A percentile compares a stretch with the other conserved stretches of the same genome.
phyloP scores from a whole-genome alignment of 2,113 vertebrate species.

The Lepidiolamprologus cunningtoni region DNA sequence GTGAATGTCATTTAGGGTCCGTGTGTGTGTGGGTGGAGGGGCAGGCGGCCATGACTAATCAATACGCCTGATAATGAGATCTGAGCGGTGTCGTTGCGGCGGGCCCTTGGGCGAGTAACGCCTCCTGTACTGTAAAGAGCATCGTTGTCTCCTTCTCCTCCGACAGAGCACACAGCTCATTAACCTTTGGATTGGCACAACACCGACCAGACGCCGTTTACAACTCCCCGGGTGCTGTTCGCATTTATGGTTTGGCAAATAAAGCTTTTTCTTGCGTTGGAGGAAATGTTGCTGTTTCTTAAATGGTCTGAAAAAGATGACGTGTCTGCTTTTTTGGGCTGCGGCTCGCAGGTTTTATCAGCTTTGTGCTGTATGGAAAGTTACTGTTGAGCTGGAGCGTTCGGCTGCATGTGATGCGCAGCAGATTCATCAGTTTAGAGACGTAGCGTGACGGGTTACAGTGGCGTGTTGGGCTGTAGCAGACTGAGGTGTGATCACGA shows the following conservation, averaged over 20 bases:
- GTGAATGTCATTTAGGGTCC: neutral
- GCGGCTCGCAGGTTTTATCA: neutral
- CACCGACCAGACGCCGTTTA: neutral
- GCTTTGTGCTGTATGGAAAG: neutral
- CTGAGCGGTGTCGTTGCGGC: constrained; percentile 56
- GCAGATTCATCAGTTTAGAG: neutral
- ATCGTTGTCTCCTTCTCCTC: constrained; percentile 31
- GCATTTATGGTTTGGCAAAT: neutral
- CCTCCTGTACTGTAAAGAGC: constrained; percentile 60
- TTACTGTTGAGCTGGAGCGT: neutral
- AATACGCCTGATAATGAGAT: constrained; percentile 76
- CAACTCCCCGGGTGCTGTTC: neutral
- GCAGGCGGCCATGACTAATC: constrained; percentile 65
- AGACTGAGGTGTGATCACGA: neutral
- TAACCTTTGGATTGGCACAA: constrained; percentile 61
- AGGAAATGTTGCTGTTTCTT: neutral
- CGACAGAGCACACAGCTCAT: constrained; percentile 52
- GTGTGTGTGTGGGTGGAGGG: constrained; percentile 1
- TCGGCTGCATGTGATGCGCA: neutral
- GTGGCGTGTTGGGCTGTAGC: neutral
- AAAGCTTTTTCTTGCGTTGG: neutral
- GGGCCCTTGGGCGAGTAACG: constrained; percentile 22
- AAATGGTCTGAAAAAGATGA: neutral
- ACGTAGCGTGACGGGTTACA: neutral
- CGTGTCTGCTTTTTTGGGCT: neutral